These are phyloP conservation scores for Gobiocypris rarus DNA, from an alignment of 2,113 vertebrate genomes.

Conservation along the genomic window DNA sequence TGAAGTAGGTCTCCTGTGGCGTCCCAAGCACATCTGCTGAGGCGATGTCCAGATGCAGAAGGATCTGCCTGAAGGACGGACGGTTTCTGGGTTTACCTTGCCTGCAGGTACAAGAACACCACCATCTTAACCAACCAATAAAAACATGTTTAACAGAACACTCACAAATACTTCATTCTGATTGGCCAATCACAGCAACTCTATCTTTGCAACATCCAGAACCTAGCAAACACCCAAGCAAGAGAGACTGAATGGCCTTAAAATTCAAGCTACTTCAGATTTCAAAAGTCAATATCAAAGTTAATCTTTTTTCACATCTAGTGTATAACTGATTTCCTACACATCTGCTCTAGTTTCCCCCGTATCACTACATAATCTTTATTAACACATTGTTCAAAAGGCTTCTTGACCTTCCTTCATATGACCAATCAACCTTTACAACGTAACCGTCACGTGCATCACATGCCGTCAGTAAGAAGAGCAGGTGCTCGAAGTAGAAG, in stretches of 20 bases:
- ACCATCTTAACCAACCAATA: not conserved
- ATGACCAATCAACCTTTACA: no score
- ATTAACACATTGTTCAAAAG: no score
- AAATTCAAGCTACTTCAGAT: not conserved
- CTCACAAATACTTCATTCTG: not conserved
- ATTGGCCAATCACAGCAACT: not conserved
- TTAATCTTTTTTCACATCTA: not conserved
- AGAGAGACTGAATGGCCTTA: not conserved
- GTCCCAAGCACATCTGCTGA: conserved; percentile 92
- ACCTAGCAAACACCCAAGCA: not conserved
- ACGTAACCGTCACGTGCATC: no score
- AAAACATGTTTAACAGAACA: not conserved
- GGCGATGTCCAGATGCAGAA: conserved; percentile 95
- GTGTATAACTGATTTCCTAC: no score
- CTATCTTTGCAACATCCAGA: not conserved
- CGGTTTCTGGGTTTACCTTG: conserved; percentile 96
- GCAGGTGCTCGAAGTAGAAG: no score
- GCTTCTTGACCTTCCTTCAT: no score
- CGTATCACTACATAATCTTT: not conserved
- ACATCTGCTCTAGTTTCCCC: not conserved
- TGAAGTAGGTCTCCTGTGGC: conserved; percentile 98
- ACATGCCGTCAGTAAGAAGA: no score
- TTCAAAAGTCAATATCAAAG: no score
- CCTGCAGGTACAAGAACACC: conserved; percentile 70
- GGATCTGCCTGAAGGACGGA: conserved; percentile 95